These are phyloP conservation scores for Drosophila auraria DNA, from an alignment of 1,140 invertebrate species.

Conservation along the genomic window DNA sequence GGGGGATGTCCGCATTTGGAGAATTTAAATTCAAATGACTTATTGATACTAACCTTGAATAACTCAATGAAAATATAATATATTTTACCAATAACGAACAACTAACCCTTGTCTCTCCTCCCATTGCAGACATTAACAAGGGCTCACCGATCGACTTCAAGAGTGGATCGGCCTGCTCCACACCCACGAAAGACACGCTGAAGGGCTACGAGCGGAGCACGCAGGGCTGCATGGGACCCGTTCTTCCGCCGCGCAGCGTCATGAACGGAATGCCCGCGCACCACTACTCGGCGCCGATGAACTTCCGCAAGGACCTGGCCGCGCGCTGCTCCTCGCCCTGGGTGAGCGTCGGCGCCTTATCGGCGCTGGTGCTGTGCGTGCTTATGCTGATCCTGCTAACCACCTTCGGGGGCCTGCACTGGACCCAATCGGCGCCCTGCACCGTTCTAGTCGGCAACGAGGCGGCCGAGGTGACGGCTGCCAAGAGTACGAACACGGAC, in stretches of 20 bases:
- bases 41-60: constrained; percentile 31
- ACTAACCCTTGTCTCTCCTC: neutral
- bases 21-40: constrained; percentile 33
- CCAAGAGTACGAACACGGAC: constrained; percentile 84
- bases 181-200: constrained; percentile 85
- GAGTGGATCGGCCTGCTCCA: constrained; percentile 85
- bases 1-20: constrained; percentile 17
- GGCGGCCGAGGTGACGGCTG: constrained; percentile 82
- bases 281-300: constrained; percentile 86
- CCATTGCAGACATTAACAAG: constrained; percentile 91
- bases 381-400: constrained; percentile 94
- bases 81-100: neutral
- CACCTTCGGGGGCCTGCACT: constrained; percentile 92
- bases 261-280: constrained; percentile 85
- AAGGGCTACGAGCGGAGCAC: constrained; percentile 89
- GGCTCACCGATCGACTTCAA: constrained; percentile 95
- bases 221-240: constrained; percentile 87
- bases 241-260: constrained; percentile 91
- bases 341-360: constrained; percentile 93
- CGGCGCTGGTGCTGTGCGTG: constrained; percentile 91
- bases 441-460: constrained; percentile 91
- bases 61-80: no score
- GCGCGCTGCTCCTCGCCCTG: constrained; percentile 96
- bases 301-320: constrained; percentile 94
- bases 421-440: constrained; percentile 92